Conservation (phyloP, 2,113 vertebrate species). For the Cynoglossus semilaevis region DNA sequence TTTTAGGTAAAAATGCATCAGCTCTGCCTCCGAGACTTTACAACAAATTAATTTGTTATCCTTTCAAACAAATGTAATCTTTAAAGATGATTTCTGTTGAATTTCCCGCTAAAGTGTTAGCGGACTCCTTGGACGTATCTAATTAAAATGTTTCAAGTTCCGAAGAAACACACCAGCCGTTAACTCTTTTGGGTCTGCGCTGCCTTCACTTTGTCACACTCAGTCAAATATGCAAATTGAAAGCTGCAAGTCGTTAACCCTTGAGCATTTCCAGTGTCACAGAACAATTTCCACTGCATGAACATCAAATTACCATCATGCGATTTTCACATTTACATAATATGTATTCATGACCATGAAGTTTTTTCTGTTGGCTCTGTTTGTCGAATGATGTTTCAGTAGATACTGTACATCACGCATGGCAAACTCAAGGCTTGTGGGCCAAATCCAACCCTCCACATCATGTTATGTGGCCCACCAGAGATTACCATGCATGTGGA, state of each 20-base stretch:
- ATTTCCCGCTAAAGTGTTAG: no score
- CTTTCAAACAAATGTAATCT: neutral
- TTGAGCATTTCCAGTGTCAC: constrained; percentile 1
- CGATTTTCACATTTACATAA: constrained; percentile 2
- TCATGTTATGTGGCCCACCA: no score
- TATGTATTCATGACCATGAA: neutral
- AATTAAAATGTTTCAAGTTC: neutral
- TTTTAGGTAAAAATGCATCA: constrained; percentile 2
- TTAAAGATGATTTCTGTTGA: no score
- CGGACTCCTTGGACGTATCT: neutral
- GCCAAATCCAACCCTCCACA: no score
- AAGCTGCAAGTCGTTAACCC: constrained; percentile 24
- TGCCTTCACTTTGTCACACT: neutral
- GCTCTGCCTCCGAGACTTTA: constrained; percentile 6
- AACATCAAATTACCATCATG: constrained; percentile 1
- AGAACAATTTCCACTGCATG: neutral
- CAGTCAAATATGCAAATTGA: constrained; percentile 10
- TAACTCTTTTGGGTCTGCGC: neutral
- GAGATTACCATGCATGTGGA: no score
- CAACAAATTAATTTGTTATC: neutral
- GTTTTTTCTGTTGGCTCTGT: neutral
- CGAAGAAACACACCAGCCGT: neutral
- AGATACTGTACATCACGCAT: neutral
- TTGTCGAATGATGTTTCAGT: neutral
- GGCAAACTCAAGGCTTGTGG: no score